Evolutionary conservation across 1,140 invertebrate genomes (phyloP).

Genomic region (Ceratoteleas bidentatus): DNA sequence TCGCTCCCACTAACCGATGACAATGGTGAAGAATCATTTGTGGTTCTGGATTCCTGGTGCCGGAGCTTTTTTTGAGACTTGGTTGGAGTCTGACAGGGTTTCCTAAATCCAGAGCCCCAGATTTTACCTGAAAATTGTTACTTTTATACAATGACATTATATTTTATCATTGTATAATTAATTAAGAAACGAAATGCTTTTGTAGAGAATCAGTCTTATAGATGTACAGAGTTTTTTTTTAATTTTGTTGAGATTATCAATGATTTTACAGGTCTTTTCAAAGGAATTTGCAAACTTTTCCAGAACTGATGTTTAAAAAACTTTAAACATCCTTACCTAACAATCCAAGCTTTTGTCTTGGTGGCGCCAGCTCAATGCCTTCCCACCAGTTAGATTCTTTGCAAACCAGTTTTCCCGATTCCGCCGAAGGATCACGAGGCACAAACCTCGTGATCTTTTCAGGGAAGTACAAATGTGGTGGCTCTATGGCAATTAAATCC

Average conservation of each 20-base stretch:
- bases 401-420: constrained; percentile 81
- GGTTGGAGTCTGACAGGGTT: constrained; percentile 63
- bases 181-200: no score
- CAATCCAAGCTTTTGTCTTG: constrained; percentile 84
- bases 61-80: constrained; percentile 68
- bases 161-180: no score
- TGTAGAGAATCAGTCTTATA: no score
- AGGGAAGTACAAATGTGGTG: constrained; percentile 85
- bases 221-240: no score
- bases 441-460: constrained; percentile 86
- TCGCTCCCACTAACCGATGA: constrained; percentile 74
- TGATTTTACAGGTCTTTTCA: no score
- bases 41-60: constrained; percentile 70
- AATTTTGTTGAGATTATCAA: no score
- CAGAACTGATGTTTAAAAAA: no score
- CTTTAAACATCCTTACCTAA: no score
- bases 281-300: no score
- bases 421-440: constrained; percentile 80
- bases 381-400: constrained; percentile 87
- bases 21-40: constrained; percentile 67
- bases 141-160: constrained; percentile 25
- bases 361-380: constrained; percentile 84
- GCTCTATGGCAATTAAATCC: constrained; percentile 83
- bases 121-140: constrained; percentile 72
- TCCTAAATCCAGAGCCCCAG: constrained; percentile 74